Percentiles rank a stretch among this genome's conserved stretches.
Conservation (phyloP, 2,888 invertebrate species). For the Drosophila subquinaria region DNA sequence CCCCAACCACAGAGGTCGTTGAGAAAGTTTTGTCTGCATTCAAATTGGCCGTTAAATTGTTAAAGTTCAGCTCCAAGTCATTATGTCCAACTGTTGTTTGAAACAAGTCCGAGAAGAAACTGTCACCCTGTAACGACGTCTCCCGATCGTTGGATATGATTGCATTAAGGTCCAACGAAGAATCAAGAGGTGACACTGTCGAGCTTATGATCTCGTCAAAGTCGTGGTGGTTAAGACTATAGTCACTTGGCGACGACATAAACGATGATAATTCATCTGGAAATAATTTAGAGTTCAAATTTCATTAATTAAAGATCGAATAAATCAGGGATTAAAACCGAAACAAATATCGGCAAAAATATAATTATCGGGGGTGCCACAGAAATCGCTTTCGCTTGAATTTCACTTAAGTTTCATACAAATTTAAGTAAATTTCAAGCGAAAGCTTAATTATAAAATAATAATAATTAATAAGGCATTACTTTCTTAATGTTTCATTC, state of each 20-base stretch:
- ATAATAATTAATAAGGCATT: too few relatives aligned
- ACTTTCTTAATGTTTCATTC: too few relatives aligned
- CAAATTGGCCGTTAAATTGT: slow-evolving; percentile 43
- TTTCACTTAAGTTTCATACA: too few relatives aligned
- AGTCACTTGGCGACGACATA: slow-evolving; percentile 70
- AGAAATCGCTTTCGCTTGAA: too few relatives aligned
- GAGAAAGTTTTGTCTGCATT: slow-evolving; percentile 40
- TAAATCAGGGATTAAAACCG: too few relatives aligned
- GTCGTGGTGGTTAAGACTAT: slow-evolving; percentile 70
- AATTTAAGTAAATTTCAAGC: too few relatives aligned
- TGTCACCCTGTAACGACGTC: slow-evolving; percentile 34
- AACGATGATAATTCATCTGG: slow-evolving; percentile 78
- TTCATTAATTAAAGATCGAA: not conserved
- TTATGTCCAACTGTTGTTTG: slow-evolving; percentile 26
- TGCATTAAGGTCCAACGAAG: slow-evolving; percentile 67
- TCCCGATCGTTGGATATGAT: slow-evolving; percentile 46
- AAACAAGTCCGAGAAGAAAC: slow-evolving; percentile 50
- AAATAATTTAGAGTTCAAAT: slow-evolving; percentile 4
- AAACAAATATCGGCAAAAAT: too few relatives aligned
- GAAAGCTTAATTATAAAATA: too few relatives aligned
- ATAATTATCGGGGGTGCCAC: too few relatives aligned
- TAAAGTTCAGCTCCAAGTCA: slow-evolving; percentile 57
- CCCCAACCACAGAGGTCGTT: slow-evolving; percentile 18
- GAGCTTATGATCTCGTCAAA: slow-evolving; percentile 81
- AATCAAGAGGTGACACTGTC: slow-evolving; percentile 74